A percentile compares a stretch with the other conserved stretches of the same genome.
Conservation (phyloP, 2,888 invertebrate genomes). For the Linnaemya tessellans region DNA sequence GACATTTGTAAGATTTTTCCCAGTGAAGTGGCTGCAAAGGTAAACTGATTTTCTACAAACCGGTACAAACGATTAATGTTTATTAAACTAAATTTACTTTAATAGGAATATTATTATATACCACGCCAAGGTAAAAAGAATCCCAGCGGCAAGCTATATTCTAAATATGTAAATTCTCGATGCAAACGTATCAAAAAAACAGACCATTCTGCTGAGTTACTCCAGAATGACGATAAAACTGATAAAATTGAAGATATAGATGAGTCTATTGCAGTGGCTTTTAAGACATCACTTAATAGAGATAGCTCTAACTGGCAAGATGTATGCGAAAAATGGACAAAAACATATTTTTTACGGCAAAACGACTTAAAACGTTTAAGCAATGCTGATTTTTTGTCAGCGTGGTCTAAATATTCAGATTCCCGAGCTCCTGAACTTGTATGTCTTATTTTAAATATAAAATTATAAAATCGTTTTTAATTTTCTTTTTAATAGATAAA, state of each 20-base stretch:
- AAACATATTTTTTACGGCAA: conserved; percentile 41
- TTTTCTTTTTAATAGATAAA: conserved; percentile 46
- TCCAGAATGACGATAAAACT: no score
- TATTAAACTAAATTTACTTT: no score
- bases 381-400: conserved; percentile 21
- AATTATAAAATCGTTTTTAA: neutral
- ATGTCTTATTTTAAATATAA: conserved; percentile 1
- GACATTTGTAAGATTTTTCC: conserved; percentile 19
- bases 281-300: conserved; percentile 46
- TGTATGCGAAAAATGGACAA: conserved; percentile 54
- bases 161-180: conserved; percentile 42
- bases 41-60: conserved; percentile 3
- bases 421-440: conserved; percentile 37
- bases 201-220: neutral
- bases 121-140: conserved; percentile 41
- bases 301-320: conserved; percentile 27
- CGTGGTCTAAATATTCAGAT: conserved; percentile 51
- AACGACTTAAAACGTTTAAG: conserved; percentile 39
- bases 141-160: conserved; percentile 40
- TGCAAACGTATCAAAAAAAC: conserved; percentile 39
- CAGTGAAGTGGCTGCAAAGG: conserved; percentile 14
- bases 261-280: conserved; percentile 42
- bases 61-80: neutral
- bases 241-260: conserved; percentile 3
- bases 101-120: conserved; percentile 44